phyloP scores from a whole-genome alignment of 2,888 invertebrate genomes.

The Hanleya hanleyi region DNA sequence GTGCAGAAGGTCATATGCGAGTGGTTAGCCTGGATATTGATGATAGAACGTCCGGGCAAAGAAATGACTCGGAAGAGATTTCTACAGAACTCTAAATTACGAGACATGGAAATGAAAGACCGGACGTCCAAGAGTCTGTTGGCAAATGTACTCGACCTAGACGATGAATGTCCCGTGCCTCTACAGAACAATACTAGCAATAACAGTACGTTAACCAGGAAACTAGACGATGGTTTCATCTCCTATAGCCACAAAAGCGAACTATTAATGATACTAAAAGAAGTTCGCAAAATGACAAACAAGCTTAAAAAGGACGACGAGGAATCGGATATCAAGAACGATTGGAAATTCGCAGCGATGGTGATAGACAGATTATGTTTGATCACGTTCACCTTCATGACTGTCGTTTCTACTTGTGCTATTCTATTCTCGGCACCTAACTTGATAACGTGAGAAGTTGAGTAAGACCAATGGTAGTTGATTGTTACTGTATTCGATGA shows the following conservation, averaged over 20 bases:
- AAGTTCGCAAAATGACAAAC: slow-evolving; percentile 93
- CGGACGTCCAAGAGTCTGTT: slow-evolving; percentile 95
- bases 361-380: slow-evolving; percentile 98
- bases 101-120: slow-evolving; percentile 90
- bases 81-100: slow-evolving; percentile 88
- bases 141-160: slow-evolving; percentile 97
- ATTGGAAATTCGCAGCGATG: slow-evolving; percentile 99
- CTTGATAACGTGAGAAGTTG: too few relatives aligned
- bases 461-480: too few relatives aligned
- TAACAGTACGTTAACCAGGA: background rate
- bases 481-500: too few relatives aligned
- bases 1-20: slow-evolving; percentile 95
- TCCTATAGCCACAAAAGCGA: slow-evolving; percentile 77
- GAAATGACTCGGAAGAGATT: slow-evolving; percentile 93
- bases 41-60: slow-evolving; percentile 97
- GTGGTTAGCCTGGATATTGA: slow-evolving; percentile 97
- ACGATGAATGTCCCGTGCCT: slow-evolving; percentile 84
- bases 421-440: slow-evolving; percentile 67
- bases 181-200: background rate
- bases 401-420: slow-evolving; percentile 83
- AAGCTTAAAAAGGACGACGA: slow-evolving; percentile 96
- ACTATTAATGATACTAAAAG: slow-evolving; percentile 94
- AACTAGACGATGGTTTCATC: slow-evolving; percentile 9
- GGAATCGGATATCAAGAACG: slow-evolving; percentile 93
- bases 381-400: slow-evolving; percentile 84